Conservation (phyloP, 1,140 invertebrate genomes). For the Calephelis virginiensis region DNA sequence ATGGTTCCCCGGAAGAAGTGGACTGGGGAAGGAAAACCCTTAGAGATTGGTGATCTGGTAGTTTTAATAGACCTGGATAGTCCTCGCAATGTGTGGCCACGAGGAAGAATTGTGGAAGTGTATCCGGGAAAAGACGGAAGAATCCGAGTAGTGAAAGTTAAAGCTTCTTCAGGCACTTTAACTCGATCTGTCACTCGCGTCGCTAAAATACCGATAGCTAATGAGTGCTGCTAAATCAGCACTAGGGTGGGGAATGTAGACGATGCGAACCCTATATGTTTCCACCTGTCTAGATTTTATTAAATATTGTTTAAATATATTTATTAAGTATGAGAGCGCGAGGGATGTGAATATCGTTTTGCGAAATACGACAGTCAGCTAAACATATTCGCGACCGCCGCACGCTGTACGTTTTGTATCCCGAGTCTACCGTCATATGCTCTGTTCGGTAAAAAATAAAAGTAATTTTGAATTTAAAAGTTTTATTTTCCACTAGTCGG, state of each 20-base stretch:
- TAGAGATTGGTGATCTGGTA: constrained; percentile 41
- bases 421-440: no score
- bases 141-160: constrained; percentile 1
- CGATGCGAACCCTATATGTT: no score
- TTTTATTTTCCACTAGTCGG: no score
- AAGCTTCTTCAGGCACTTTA: not conserved
- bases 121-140: constrained; percentile 20
- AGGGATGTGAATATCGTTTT: no score
- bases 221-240: constrained; percentile 1
- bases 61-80: constrained; percentile 34
- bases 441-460: no score
- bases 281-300: no score
- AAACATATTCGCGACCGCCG: no score
- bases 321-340: no score
- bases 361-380: no score
- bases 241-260: constrained; percentile 6
- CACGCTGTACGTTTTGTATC: no score
- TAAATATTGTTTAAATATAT: no score
- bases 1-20: constrained; percentile 41
- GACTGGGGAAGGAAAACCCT: constrained; percentile 25
- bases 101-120: constrained; percentile 8
- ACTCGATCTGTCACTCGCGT: not conserved
- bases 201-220: not conserved
- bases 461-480: no score
- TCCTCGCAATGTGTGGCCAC: constrained; percentile 37